phyloP scores from a whole-genome alignment of 2,888 invertebrate species.

The Sympetrum striolatum region DNA sequence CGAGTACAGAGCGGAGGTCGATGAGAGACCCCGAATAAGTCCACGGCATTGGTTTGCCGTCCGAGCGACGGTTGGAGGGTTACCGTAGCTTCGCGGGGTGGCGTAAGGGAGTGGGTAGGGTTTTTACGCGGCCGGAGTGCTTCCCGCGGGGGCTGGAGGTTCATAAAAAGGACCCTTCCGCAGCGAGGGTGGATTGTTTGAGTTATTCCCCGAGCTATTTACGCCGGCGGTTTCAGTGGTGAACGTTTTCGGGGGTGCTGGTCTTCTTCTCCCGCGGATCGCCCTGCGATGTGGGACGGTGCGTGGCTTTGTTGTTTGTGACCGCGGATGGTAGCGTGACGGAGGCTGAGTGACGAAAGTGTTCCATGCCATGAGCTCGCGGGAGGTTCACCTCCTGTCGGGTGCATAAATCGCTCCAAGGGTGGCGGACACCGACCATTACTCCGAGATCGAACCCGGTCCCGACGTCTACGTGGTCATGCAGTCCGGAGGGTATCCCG shows the following conservation, averaged over 20 bases:
- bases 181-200: not conserved
- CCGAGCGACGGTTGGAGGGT: not conserved
- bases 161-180: not conserved
- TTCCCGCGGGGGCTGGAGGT: not conserved
- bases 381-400: not conserved
- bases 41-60: not conserved
- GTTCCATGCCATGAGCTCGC: not conserved
- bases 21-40: not conserved
- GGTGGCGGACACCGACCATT: slow-evolving; percentile 10
- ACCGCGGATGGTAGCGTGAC: not conserved
- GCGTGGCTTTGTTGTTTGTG: not conserved
- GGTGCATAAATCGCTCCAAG: not conserved
- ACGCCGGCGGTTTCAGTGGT: not conserved
- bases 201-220: not conserved
- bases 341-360: not conserved
- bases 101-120: not conserved
- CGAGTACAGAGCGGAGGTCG: not conserved
- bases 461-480: slow-evolving; percentile 32
- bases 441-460: slow-evolving; percentile 16
- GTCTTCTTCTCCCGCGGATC: not conserved
- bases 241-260: not conserved
- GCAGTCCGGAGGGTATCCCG: slow-evolving; percentile 30
- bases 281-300: not conserved
- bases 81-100: not conserved
- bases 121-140: not conserved